Evolutionary conservation across 1,140 invertebrate species (phyloP).

Genomic region (Drosophila ironensis): DNA sequence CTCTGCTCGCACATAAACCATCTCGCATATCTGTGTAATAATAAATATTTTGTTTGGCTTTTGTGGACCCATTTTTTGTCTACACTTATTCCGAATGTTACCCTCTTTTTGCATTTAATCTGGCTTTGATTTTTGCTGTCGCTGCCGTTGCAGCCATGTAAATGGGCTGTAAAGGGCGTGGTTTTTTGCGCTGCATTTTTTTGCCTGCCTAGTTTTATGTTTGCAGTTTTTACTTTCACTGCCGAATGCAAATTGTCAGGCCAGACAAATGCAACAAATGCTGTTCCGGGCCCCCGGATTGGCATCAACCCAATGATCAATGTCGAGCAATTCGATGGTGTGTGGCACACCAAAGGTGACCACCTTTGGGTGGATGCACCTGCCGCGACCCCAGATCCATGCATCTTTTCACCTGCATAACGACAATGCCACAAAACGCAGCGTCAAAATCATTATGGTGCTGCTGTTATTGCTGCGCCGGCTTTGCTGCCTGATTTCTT

Average conservation of each 20-base stretch:
- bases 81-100: constrained; percentile 2
- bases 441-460: constrained; percentile 61
- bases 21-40: constrained; percentile 64
- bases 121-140: constrained; percentile 65
- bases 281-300: background rate
- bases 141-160: constrained; percentile 27
- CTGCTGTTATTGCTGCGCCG: background rate
- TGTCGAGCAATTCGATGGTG: background rate
- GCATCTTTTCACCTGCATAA: constrained; percentile 59
- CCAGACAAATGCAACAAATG: background rate
- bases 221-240: constrained; percentile 65
- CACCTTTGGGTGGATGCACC: background rate
- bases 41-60: constrained; percentile 75
- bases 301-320: background rate
- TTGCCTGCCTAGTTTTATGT: constrained; percentile 59
- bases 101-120: constrained; percentile 63
- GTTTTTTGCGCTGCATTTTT: constrained; percentile 44
- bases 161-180: constrained; percentile 53
- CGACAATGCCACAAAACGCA: constrained; percentile 53
- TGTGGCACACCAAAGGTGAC: background rate
- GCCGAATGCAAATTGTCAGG: constrained; percentile 31
- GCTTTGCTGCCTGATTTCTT: constrained; percentile 28
- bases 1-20: constrained; percentile 5
- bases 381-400: constrained; percentile 17
- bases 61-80: constrained; percentile 40